Evolutionary conservation across 2,797 vertebrate genomes (phyloP), one percentile per base, ranked within the genome.

Genomic region (Artibeus lituratus): DNA sequence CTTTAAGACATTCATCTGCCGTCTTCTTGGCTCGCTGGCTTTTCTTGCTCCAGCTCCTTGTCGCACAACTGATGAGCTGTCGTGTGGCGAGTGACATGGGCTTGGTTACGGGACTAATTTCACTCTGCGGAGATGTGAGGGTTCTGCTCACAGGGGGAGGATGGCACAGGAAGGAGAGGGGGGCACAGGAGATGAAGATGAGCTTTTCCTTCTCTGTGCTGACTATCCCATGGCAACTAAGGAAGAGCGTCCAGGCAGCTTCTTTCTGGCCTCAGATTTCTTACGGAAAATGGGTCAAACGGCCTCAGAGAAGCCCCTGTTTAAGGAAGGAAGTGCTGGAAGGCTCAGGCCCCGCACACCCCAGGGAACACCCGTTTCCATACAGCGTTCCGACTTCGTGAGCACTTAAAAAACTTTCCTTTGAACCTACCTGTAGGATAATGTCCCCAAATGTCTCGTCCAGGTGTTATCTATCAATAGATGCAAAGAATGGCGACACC

Each of bases 401-500:
- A 82, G 16, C 16, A 42, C 39, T 7, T 16, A 86, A 21, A n/a
- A 87, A 90, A 42, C 6, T 18, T 69, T n/a, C 9, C 35, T 93
- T 84, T 80, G 21, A 57, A 18, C 9, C 6, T n/a, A 2, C 39
- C 51, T 92, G 21, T 39, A 69, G 70, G 87, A 73, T n/a, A 18
- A 10, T 78, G n/a, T 74, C 32, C 62, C 69, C 21, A 72, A 32
- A 39, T 49, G 24, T 53, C 44, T 73, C 62, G 42, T 44, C 35
- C 19, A 92, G 57, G 32, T 9, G 47, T 51, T 37, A 59, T 77
- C 93, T 92, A 76, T 86, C 67, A 73, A 94, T 21, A 59, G 67
- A 83, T n/a, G 15, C 37, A 44, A 55, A 88, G 21, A 35, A 90
- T 22, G 35, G 15, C 49, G n/a, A n/a, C 0, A 3, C 14, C 22